Conservation (phyloP, 2,888 invertebrate species). For the Xylota segnis region DNA sequence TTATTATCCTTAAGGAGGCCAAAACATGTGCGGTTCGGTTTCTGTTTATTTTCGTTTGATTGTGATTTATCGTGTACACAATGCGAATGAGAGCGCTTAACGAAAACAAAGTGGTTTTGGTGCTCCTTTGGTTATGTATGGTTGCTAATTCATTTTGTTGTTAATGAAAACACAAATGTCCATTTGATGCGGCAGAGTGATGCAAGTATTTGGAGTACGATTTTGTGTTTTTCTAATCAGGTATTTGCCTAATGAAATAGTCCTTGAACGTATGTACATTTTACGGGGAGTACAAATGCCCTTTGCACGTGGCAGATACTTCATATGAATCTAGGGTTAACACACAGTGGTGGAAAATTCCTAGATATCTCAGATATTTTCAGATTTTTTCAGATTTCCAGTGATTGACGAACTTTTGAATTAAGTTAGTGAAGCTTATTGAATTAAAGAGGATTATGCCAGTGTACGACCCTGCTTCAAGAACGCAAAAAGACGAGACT, state of each 20-base stretch:
- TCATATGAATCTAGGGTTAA: too few species aligned
- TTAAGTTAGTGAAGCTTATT: too few species aligned
- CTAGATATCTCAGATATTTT: too few species aligned
- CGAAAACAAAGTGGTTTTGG: constrained; percentile 20
- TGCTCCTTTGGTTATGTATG: constrained; percentile 23
- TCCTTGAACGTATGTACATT: background rate
- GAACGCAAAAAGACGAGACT: too few species aligned
- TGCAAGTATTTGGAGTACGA: background rate
- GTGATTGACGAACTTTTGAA: too few species aligned
- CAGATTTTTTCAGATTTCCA: too few species aligned
- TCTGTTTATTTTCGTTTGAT: constrained; percentile 71
- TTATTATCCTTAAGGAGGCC: constrained; percentile 46
- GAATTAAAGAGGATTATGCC: too few species aligned
- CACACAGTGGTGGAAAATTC: too few species aligned
- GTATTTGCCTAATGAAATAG: constrained; percentile 1
- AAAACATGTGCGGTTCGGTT: constrained; percentile 72
- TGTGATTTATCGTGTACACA: constrained; percentile 70
- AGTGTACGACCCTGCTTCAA: too few species aligned
- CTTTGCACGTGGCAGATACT: background rate
- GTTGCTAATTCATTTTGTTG: constrained; percentile 22
- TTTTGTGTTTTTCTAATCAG: constrained; percentile 7
- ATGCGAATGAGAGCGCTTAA: constrained; percentile 32
- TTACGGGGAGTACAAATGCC: background rate
- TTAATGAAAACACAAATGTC: constrained; percentile 31
- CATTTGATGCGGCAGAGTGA: constrained; percentile 7